These are phyloP conservation scores for Uropetala carovei DNA, from an alignment of 2,888 invertebrate genomes.

Conservation along the genomic window DNA sequence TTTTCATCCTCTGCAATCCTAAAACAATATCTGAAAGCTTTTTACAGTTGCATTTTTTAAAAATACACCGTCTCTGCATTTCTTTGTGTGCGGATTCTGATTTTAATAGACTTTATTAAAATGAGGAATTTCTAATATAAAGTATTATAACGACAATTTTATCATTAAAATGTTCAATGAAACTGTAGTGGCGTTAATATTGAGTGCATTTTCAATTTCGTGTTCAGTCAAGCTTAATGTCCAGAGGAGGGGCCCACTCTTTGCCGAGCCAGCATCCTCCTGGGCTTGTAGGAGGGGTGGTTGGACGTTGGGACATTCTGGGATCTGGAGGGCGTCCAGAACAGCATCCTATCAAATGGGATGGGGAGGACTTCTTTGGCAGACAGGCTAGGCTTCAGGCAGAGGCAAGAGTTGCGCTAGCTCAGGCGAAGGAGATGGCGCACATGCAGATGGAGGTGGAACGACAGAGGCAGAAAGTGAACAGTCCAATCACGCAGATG, in stretches of 20 bases:
- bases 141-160: no score
- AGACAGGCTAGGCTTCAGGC: conserved; percentile 89
- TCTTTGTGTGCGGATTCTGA: no score
- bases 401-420: conserved; percentile 90
- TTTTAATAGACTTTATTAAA: no score
- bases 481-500: conserved; percentile 92
- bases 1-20: no score
- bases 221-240: no score
- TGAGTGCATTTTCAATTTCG: no score
- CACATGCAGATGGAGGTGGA: conserved; percentile 93
- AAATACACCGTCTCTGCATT: no score
- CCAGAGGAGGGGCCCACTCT: not conserved
- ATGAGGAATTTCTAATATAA: no score
- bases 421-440: conserved; percentile 94
- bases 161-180: no score
- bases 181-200: no score
- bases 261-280: not conserved
- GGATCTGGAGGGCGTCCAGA: conserved; percentile 44
- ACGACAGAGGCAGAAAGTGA: conserved; percentile 81
- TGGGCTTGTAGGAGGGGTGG: not conserved
- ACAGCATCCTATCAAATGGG: conserved; percentile 26
- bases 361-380: conserved; percentile 85
- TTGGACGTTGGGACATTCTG: conserved; percentile 66
- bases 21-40: no score
- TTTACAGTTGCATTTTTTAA: no score